These are phyloP conservation scores for Sussaba pulchella DNA, from an alignment of 2,888 invertebrate genomes.

Conservation along the genomic window DNA sequence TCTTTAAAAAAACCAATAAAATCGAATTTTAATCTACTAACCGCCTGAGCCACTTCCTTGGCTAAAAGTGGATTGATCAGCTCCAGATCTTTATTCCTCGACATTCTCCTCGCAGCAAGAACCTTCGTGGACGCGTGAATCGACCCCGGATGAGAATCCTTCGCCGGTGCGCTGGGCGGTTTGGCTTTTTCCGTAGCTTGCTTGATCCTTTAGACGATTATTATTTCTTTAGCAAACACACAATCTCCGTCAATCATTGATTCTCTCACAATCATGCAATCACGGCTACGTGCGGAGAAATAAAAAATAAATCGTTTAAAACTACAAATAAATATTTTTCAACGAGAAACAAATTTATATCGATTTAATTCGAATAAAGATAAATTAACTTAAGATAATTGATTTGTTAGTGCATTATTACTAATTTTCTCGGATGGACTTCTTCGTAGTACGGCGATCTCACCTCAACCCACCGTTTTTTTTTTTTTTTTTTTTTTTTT, in stretches of 20 bases:
- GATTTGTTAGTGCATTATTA: conserved; percentile 38
- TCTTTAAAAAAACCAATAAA: no score
- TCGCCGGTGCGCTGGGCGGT: conserved; percentile 42
- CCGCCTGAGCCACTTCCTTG: conserved; percentile 75
- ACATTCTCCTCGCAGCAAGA: conserved; percentile 73
- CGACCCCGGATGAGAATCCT: conserved; percentile 71
- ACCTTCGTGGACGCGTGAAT: conserved; percentile 73
- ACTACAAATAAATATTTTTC: conserved; percentile 9
- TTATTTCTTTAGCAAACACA: conserved; percentile 33
- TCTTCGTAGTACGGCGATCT: no score
- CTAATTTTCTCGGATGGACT: no score
- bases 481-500: not conserved
- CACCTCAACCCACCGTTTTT: not conserved
- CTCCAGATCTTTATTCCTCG: conserved; percentile 76
- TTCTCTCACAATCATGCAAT: conserved; percentile 31
- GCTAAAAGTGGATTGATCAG: conserved; percentile 76
- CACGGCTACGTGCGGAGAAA: conserved; percentile 47
- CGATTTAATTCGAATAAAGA: not conserved
- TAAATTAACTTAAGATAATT: conserved; percentile 31
- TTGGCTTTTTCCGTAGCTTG: conserved; percentile 77
- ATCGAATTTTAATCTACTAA: conserved; percentile 58
- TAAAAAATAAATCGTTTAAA: conserved; percentile 1
- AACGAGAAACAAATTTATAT: not conserved
- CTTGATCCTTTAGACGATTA: conserved; percentile 76
- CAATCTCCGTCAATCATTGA: not conserved